phyloP scores from a whole-genome alignment of 2,888 invertebrate species.

The Athrips mouffetella region DNA sequence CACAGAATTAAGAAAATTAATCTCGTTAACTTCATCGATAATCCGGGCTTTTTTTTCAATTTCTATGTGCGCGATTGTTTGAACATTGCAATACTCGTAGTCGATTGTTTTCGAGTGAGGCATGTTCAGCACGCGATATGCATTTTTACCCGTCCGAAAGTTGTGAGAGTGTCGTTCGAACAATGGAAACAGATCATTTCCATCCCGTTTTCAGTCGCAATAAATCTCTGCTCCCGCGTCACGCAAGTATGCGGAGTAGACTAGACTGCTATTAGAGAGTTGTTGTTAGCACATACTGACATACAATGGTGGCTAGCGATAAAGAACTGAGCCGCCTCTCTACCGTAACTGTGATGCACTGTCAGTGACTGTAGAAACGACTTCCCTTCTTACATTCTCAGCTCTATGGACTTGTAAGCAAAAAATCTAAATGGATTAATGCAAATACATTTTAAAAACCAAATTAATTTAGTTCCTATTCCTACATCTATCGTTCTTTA shows the following conservation, averaged over 20 bases:
- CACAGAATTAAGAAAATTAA: slow-evolving; percentile 2
- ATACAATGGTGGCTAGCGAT: slow-evolving; percentile 37
- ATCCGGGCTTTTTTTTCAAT: slow-evolving; percentile 1
- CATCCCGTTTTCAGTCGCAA: slow-evolving; percentile 19
- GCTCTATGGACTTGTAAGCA: slow-evolving; percentile 6
- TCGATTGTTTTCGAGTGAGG: slow-evolving; percentile 7
- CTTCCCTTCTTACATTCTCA: slow-evolving; percentile 36
- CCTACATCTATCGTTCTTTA: no score
- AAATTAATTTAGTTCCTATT: no score
- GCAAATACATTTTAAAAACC: no score
- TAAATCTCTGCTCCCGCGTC: slow-evolving; percentile 21
- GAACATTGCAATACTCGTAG: slow-evolving; percentile 3
- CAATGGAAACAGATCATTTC: slow-evolving; percentile 21
- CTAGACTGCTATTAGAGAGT: slow-evolving; percentile 12
- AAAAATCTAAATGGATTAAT: slow-evolving; percentile 12
- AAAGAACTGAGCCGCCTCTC: slow-evolving; percentile 36
- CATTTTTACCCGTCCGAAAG: slow-evolving; percentile 15
- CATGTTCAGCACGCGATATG: slow-evolving; percentile 7
- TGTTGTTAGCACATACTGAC: slow-evolving; percentile 19
- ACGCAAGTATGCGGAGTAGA: slow-evolving; percentile 11
- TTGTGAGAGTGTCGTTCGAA: slow-evolving; percentile 11
- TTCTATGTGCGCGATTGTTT: slow-evolving; percentile 6
- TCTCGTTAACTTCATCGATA: slow-evolving; percentile 1
- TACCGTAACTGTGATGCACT: slow-evolving; percentile 44
- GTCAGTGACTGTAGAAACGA: slow-evolving; percentile 39